A percentile compares a stretch with the other conserved stretches of the same genome.
Evolutionary conservation across 2,797 vertebrate genomes (phyloP).

Genomic region (Acropternis orthonyx): DNA sequence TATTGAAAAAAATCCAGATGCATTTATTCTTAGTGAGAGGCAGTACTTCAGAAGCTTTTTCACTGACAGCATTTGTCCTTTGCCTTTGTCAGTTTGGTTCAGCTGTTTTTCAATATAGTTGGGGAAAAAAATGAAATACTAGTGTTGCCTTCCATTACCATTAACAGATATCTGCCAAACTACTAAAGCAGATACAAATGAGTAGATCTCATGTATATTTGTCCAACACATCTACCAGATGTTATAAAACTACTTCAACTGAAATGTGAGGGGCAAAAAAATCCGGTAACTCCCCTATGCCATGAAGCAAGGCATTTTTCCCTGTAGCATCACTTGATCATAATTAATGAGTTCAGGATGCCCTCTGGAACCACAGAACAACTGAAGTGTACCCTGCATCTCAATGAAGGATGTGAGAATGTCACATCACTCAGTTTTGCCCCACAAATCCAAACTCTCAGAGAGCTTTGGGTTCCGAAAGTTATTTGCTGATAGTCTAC

Average conservation of each 20-base stretch:
- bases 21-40: not conserved
- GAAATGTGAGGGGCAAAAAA: not conserved
- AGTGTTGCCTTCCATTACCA: accelerated
- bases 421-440: not conserved
- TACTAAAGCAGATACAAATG: not conserved
- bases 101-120: not conserved
- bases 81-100: not conserved
- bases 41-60: not conserved
- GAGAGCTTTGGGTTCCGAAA: not conserved
- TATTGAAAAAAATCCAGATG: not conserved
- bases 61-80: not conserved
- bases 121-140: not conserved
- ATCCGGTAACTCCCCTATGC: not conserved
- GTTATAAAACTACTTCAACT: not conserved
- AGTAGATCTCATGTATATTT: not conserved
- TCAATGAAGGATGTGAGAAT: not conserved
- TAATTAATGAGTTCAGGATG: not conserved
- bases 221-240: not conserved
- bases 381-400: not conserved
- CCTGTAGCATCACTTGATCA: not conserved
- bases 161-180: not conserved
- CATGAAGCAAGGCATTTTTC: not conserved
- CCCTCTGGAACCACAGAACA: not conserved
- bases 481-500: not conserved
- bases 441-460: not conserved